Percentiles rank a stretch among this genome's conserved stretches.
Conservation (phyloP, 2,113 vertebrate genomes). For the Macrotis lagotis region DNA sequence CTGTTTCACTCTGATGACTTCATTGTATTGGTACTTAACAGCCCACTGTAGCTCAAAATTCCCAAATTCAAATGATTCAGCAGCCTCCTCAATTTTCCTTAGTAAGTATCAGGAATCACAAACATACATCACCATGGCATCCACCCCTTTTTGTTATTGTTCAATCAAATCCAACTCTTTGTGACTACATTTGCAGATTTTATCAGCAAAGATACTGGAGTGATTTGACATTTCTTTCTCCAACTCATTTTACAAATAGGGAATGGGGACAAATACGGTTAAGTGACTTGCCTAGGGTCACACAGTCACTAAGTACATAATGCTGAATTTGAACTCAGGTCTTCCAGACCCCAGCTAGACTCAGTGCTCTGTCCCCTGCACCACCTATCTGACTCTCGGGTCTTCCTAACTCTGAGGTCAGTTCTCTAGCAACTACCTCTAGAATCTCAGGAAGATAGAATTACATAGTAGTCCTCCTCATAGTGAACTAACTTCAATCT, state of each 20-base stretch:
- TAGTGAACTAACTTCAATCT: background rate
- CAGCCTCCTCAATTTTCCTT: background rate
- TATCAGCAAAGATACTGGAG: background rate
- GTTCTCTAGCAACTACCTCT: background rate
- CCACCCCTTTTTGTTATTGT: background rate
- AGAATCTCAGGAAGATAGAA: background rate
- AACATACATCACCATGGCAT: background rate
- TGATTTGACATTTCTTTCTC: background rate
- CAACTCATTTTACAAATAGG: background rate
- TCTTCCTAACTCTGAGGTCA: background rate
- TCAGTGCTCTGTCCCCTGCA: background rate
- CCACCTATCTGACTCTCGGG: background rate
- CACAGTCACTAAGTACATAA: background rate
- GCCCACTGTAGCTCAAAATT: background rate
- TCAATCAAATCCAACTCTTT: background rate
- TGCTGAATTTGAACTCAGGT: background rate
- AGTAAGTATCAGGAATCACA: background rate
- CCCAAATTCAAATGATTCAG: background rate
- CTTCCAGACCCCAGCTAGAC: background rate
- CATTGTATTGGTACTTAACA: background rate
- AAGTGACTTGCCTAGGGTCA: background rate
- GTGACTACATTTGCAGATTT: background rate
- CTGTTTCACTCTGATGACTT: background rate
- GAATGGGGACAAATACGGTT: background rate
- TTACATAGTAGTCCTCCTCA: background rate